Base-by-base conservation (phyloP, 2,797 vertebrate species). In the Tragelaphus oryx region DNA sequence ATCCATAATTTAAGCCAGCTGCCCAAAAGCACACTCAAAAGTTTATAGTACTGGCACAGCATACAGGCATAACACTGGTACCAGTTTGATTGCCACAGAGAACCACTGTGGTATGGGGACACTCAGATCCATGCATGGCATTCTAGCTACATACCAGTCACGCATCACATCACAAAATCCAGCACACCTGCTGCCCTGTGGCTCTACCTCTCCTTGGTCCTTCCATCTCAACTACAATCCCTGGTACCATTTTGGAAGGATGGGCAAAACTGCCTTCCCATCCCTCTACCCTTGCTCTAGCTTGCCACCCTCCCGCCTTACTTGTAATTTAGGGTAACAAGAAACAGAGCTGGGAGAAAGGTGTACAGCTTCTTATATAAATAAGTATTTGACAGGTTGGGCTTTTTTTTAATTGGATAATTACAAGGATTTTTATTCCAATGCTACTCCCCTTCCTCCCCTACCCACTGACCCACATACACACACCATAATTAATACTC, bases 1-100 rank as follows among this genome's bases (percentile, higher is more conserved):
- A 91, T 10, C 26, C 80, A 62, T 48, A 89, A 4, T 62, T n/a
- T 71, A 90, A 90, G 86, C 28, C 60, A 84, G 87, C 62, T n/a
- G 17, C 50, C 78, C 55, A 71, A 71, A 91, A 22, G 4, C 80
- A 88, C 37, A 22, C 75, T 57, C 54, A n/a, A 6, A 88, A 48
- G 24, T 46, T 57, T n/a, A 41, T 33, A 59, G 46, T 12, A 41
- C 44, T 26, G 60, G 57, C 9, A 8, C 3, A 41, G 59, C 26
- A 18, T 5, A 4, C 24, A 62, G 48, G 46, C 86, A 0, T 20
- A 13, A 50, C 76, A 24, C 59, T 10, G 81, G 57, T 52, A 62
- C 22, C 54, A n/a, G 0, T 11, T 4, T 2, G 37, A 26, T 41
- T 11, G 16, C 26, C 48, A 62, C 44, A 5, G 33, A 76, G 48